phyloP scores from a whole-genome alignment of 2,113 vertebrate genomes.

The Eurystomus gularis region DNA sequence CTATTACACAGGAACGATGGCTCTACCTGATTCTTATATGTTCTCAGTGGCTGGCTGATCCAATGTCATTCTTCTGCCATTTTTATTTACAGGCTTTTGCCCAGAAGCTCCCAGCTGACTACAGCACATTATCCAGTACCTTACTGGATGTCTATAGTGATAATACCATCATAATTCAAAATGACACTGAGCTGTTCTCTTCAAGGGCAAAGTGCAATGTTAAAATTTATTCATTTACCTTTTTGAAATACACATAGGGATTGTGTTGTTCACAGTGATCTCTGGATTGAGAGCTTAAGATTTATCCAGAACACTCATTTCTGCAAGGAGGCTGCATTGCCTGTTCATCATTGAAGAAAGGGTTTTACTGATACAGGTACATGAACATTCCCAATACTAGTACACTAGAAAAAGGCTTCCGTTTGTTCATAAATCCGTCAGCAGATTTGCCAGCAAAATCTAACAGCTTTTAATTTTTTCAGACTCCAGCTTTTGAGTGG shows the following conservation, averaged over 20 bases:
- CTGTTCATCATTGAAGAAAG: neutral
- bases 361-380: neutral
- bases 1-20: neutral
- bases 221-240: neutral
- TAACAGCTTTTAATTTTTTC: neutral
- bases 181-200: neutral
- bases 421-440: neutral
- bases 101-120: neutral
- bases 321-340: neutral
- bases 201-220: neutral
- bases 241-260: neutral
- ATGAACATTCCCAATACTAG: neutral
- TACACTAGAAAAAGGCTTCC: neutral
- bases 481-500: neutral
- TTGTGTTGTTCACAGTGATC: neutral
- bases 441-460: neutral
- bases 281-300: neutral
- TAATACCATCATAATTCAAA: neutral
- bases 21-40: neutral
- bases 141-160: neutral
- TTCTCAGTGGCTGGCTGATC: neutral
- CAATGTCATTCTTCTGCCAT: neutral
- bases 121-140: rapidly evolving
- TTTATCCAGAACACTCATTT: neutral
- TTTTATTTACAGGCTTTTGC: neutral